Evolutionary conservation across 2,797 vertebrate species (phyloP), one percentile per base, ranked within the genome.

Genomic region (Amazona ochrocephala): DNA sequence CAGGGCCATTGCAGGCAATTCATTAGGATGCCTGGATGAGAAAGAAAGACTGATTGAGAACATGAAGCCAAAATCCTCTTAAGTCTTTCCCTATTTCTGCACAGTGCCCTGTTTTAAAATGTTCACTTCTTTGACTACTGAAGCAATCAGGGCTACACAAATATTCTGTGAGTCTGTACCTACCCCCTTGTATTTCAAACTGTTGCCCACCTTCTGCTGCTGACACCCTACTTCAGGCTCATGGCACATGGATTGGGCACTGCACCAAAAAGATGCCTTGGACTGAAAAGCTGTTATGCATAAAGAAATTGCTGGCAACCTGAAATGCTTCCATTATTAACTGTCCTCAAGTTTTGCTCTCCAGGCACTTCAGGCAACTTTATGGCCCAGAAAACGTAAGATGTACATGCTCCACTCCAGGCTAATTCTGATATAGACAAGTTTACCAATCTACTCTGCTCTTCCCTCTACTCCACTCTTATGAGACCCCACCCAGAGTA

Each of bases 181-280:
- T n/a, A 50, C 50, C 9, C 15, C 3, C 4, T 13, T 64, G 70
- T 8, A 45, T 29, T 81, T 70, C 48, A 79, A 84, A 73, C 44
- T 21, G 32, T 47, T 72, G 48, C 58, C 56, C 29, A 45, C 8
- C 6, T 41, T 15, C 30, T 62, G 48, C 44, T 78, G 39, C 39
- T 51, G 44, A 47, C 12, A 65, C 5, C 3, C 6, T 64, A 51
- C 26, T 87, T 93, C 61, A 70, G 47, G 29, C 58, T 68, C 66
- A 42, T 0, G 16, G 44, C 21, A 56, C 1, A 1, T 13, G 23
- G 9, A 74, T 27, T n/a, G 45, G 29, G 30, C 39, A 47, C 5
- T 8, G 50, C 26, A 82, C 6, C 34, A 54, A 51, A 56, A 89
- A 74, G 15, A 2, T 56, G 45, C 14, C 72, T 91, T 32, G 2